Evolutionary conservation across 2,797 vertebrate genomes (phyloP).

Genomic region (Sebastes steindachneri): DNA sequence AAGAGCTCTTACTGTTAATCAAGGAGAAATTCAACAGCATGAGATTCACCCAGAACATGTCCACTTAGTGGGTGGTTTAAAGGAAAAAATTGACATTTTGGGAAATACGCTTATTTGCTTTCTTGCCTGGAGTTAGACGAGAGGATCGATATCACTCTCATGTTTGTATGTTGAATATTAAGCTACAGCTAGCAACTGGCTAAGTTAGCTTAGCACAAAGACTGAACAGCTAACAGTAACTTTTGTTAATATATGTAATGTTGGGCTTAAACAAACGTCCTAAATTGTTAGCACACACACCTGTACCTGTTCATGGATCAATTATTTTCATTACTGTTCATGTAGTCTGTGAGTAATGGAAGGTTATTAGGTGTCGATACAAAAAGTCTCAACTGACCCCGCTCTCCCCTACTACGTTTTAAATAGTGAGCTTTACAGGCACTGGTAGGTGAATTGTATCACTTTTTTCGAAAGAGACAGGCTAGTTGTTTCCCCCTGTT

Average conservation of each 20-base stretch:
- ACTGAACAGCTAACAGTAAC: neutral
- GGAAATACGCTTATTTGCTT: neutral
- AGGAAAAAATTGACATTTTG: neutral
- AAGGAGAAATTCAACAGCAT: slow-evolving; percentile 47
- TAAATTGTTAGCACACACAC: too few relatives aligned
- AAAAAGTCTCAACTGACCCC: too few relatives aligned
- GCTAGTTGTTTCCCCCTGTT: neutral
- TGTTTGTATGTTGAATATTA: neutral
- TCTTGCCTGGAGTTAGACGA: neutral
- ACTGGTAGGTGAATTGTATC: neutral
- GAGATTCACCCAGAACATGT: neutral
- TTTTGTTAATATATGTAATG: too few relatives aligned
- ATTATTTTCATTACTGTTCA: too few relatives aligned
- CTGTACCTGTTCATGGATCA: too few relatives aligned
- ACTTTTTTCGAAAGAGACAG: neutral
- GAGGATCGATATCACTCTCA: neutral
- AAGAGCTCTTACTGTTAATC: slow-evolving; percentile 72
- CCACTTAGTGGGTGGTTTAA: neutral
- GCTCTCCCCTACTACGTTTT: too few relatives aligned
- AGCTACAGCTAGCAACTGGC: neutral
- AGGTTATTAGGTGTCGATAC: too few relatives aligned
- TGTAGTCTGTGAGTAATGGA: accelerated
- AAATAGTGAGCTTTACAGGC: too few relatives aligned
- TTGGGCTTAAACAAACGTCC: too few relatives aligned
- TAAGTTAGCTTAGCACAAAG: neutral